These are phyloP conservation scores for Ochotona princeps DNA, from an alignment of 2,113 vertebrate species.

Conservation along the genomic window DNA sequence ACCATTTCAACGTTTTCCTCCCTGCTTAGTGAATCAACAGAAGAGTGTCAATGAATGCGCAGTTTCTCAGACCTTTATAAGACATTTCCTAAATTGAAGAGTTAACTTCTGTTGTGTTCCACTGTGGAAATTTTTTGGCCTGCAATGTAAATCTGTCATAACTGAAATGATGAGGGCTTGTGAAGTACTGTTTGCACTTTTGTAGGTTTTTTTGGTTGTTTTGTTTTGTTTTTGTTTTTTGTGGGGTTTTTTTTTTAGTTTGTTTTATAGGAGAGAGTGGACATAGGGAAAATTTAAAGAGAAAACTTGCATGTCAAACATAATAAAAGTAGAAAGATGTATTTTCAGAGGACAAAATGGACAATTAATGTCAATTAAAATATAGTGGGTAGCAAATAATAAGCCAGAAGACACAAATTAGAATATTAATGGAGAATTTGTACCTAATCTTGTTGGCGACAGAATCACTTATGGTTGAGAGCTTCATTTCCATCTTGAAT, in stretches of 20 bases:
- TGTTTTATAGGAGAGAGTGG: neutral
- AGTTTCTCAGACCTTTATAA: neutral
- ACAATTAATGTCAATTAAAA: constrained; percentile 11
- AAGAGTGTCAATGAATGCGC: neutral
- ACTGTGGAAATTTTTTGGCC: neutral
- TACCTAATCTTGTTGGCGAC: neutral
- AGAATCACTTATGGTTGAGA: neutral
- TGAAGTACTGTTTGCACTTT: neutral
- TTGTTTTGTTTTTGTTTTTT: no score
- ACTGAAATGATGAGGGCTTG: neutral
- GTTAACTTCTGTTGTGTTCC: neutral
- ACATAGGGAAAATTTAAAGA: neutral
- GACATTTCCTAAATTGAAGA: neutral
- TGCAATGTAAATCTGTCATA: neutral
- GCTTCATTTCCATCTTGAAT: neutral
- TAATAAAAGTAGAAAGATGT: neutral
- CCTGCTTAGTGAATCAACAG: neutral
- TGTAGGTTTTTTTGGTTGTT: no score
- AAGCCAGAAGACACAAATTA: constrained; percentile 1
- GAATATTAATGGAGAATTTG: neutral
- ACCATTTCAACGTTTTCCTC: neutral
- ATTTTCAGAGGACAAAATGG: constrained; percentile 19
- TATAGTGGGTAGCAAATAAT: neutral
- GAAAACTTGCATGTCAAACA: neutral
- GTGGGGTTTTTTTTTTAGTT: no score